phyloP scores from a whole-genome alignment of 2,797 vertebrate genomes.

The Falco berigora region DNA sequence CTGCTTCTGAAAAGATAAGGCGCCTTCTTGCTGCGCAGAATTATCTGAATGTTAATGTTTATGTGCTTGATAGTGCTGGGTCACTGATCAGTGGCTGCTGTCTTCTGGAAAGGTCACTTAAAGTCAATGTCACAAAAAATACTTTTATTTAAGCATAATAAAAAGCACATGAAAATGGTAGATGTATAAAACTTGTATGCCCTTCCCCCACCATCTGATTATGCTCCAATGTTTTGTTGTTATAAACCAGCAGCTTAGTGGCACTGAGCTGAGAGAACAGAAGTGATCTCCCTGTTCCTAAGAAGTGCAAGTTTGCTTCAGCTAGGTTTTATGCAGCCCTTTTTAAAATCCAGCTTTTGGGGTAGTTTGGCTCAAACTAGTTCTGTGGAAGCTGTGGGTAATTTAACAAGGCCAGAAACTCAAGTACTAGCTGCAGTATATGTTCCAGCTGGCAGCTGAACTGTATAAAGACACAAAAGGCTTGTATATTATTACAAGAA shows the following conservation, averaged over 20 bases:
- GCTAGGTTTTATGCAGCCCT: background rate
- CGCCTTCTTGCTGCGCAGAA: background rate
- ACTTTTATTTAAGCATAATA: background rate
- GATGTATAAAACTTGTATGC: background rate
- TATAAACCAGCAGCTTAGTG: background rate
- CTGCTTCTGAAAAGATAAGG: conserved; percentile 7
- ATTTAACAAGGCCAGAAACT: background rate
- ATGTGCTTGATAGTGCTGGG: background rate
- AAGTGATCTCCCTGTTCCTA: background rate
- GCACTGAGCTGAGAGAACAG: background rate
- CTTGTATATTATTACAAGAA: background rate
- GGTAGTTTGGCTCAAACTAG: background rate
- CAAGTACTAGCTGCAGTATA: background rate
- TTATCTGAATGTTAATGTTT: background rate
- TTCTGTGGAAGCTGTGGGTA: background rate
- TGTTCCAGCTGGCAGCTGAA: background rate
- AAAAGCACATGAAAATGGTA: background rate
- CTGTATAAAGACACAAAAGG: background rate
- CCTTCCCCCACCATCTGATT: background rate
- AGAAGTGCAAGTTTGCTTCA: background rate
- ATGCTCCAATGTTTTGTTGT: background rate
- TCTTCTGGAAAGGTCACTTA: background rate
- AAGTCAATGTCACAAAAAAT: background rate
- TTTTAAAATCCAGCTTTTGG: background rate
- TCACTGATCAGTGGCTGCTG: background rate